Percentiles rank a stretch among this genome's conserved stretches.
phyloP scores from a whole-genome alignment of 2,797 vertebrate species.

The Lagorchestes hirsutus region DNA sequence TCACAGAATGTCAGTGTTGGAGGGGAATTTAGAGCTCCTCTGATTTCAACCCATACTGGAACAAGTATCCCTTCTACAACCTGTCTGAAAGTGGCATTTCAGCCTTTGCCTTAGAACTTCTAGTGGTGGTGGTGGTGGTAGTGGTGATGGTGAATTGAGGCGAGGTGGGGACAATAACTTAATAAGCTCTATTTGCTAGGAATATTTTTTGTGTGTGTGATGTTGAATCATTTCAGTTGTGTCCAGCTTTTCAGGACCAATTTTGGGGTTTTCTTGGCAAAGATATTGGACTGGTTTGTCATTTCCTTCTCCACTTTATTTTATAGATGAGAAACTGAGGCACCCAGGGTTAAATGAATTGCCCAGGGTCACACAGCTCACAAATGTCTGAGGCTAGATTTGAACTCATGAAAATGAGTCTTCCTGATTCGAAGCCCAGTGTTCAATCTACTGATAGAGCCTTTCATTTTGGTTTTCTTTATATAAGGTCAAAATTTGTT shows the following conservation, averaged over 20 bases:
- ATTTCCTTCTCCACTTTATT: background rate
- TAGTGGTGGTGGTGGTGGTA: background rate
- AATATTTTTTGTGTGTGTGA: background rate
- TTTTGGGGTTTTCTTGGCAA: background rate
- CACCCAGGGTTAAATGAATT: background rate
- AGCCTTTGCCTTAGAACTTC: background rate
- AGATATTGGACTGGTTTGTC: background rate
- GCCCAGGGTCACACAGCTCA: background rate
- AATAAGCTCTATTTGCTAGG: background rate
- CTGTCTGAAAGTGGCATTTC: background rate
- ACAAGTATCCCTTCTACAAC: background rate
- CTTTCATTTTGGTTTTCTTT: background rate
- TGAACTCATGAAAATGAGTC: background rate
- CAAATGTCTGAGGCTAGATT: background rate
- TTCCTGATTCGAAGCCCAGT: background rate
- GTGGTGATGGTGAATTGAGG: background rate
- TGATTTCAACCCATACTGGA: background rate
- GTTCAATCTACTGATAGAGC: background rate
- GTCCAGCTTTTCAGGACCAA: no score
- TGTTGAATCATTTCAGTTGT: background rate
- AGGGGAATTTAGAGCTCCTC: background rate
- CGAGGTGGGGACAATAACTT: background rate
- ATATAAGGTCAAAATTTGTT: background rate
- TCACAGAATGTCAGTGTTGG: background rate
- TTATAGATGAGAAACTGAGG: background rate